A percentile compares a stretch with the other conserved stretches of the same genome.
Conservation (phyloP, 2,888 invertebrate species). For the Agonopterix subpropinquella region DNA sequence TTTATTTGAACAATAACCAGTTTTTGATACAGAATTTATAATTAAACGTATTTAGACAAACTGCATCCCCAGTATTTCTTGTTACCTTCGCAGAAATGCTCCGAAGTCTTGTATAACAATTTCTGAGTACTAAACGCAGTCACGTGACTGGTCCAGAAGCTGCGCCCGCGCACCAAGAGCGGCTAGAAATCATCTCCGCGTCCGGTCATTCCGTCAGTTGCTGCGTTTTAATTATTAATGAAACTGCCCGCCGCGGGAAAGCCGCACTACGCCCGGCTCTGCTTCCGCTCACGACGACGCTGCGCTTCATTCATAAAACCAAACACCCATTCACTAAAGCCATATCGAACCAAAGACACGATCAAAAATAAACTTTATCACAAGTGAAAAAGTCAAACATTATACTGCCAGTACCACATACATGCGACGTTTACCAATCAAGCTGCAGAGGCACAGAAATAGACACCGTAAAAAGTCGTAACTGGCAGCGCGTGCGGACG, state of each 20-base stretch:
- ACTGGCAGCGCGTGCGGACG: slow-evolving; percentile 50
- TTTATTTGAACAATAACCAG: slow-evolving; percentile 7
- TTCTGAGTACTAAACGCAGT: too few relatives aligned
- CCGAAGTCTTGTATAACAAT: too few relatives aligned
- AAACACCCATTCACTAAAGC: slow-evolving; percentile 23
- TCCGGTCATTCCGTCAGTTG: slow-evolving; percentile 70
- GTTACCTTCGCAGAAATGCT: slow-evolving; percentile 10
- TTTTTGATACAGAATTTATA: too few relatives aligned
- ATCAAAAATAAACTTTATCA: slow-evolving; percentile 37
- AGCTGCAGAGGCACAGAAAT: slow-evolving; percentile 48
- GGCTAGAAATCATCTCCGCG: slow-evolving; percentile 70
- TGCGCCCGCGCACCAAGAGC: slow-evolving; percentile 41
- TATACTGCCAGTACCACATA: slow-evolving; percentile 12
- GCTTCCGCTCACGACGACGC: slow-evolving; percentile 72
- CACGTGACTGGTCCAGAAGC: slow-evolving; percentile 32
- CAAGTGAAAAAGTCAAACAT: slow-evolving; percentile 25
- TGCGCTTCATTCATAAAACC: slow-evolving; percentile 74
- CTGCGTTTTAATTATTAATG: slow-evolving; percentile 74
- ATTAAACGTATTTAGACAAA: too few relatives aligned
- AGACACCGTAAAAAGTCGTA: slow-evolving; percentile 66
- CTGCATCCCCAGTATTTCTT: not conserved
- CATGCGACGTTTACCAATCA: slow-evolving; percentile 27
- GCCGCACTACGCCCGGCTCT: slow-evolving; percentile 68
- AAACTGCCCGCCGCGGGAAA: slow-evolving; percentile 71
- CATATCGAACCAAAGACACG: slow-evolving; percentile 23